phyloP scores from a whole-genome alignment of 2,797 vertebrate genomes.

The Spondyliosoma cantharus region DNA sequence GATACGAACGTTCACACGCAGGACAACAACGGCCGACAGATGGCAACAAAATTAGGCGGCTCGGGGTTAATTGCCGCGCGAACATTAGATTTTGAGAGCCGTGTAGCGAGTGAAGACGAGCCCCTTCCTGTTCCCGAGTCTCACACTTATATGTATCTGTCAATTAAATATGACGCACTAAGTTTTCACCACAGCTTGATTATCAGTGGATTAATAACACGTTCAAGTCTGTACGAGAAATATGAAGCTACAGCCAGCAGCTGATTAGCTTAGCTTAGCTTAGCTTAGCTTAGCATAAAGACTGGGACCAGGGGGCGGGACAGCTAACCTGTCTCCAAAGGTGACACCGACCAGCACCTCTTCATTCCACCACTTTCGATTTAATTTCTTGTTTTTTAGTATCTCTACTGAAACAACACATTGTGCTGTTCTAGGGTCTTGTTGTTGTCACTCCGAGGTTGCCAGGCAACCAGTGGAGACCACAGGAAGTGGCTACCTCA shows the following conservation, averaged over 20 bases:
- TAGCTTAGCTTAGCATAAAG: background rate
- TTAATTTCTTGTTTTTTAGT: background rate
- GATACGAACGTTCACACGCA: constrained; percentile 8
- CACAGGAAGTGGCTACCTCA: background rate
- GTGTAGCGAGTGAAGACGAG: background rate
- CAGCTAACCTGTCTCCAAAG: background rate
- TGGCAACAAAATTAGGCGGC: background rate
- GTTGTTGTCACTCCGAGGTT: background rate
- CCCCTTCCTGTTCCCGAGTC: background rate
- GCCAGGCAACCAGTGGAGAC: background rate
- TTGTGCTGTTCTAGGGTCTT: background rate
- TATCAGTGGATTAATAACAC: background rate
- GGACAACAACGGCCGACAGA: background rate
- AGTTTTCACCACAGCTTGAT: background rate
- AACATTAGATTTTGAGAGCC: background rate
- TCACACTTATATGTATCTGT: background rate
- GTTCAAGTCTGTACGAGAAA: background rate
- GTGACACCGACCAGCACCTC: background rate
- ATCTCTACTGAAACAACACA: background rate
- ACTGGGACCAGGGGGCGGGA: background rate
- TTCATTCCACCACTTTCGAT: background rate
- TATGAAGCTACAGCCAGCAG: background rate
- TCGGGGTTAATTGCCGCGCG: background rate
- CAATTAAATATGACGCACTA: too few species aligned
- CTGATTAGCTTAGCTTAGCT: background rate